These are phyloP conservation scores for Macropodus opercularis DNA, from an alignment of 2,797 vertebrate genomes.

Conservation along the genomic window DNA sequence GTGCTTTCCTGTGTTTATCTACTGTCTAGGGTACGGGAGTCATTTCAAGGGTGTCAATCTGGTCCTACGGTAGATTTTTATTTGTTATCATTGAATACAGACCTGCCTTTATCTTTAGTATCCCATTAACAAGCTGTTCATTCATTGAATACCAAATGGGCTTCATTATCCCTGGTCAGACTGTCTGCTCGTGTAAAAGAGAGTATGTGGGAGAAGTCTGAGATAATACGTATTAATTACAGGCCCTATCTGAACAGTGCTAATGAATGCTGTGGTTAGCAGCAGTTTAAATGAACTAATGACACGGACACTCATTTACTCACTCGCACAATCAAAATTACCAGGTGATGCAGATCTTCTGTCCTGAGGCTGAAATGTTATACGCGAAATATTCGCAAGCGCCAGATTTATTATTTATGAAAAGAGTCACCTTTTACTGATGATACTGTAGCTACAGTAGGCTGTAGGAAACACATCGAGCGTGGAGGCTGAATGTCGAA, in stretches of 20 bases:
- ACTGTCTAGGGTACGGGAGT: constrained; percentile 58
- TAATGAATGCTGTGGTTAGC: constrained; percentile 79
- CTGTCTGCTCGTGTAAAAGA: neutral
- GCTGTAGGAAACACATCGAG: constrained; percentile 6
- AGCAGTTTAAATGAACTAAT: constrained; percentile 80
- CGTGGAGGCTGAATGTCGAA: constrained; percentile 13
- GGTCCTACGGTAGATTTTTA: constrained; percentile 63
- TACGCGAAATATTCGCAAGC: too few relatives aligned
- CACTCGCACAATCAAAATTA: constrained; percentile 24
- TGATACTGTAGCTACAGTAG: neutral
- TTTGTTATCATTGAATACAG: constrained; percentile 60
- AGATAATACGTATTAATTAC: constrained; percentile 81
- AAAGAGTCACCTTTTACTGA: neutral
- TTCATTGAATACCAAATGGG: constrained; percentile 77
- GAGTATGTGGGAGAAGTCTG: constrained; percentile 53
- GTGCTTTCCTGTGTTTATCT: constrained; percentile 47
- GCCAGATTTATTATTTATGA: neutral
- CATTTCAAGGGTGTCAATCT: constrained; percentile 73
- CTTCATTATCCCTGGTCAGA: constrained; percentile 64
- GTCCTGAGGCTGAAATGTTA: constrained; percentile 52
- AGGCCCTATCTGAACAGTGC: constrained; percentile 75
- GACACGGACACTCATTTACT: constrained; percentile 73
- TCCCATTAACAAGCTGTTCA: constrained; percentile 76
- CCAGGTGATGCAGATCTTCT: constrained; percentile 56
- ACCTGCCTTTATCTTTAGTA: constrained; percentile 70